These are phyloP conservation scores for Hylomyscus alleni DNA, from an alignment of 2,797 vertebrate genomes.

Conservation along the genomic window DNA sequence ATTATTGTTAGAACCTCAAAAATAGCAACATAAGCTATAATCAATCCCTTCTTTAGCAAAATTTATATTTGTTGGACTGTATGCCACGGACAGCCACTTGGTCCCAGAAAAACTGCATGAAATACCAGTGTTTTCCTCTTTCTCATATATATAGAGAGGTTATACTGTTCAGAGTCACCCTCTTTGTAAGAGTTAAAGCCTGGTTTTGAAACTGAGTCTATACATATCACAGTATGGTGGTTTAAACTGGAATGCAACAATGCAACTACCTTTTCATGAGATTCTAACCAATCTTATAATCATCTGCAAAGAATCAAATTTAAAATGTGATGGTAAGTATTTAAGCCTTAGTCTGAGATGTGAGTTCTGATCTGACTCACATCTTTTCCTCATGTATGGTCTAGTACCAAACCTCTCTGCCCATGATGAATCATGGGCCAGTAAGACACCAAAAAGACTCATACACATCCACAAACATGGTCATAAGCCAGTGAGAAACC, in stretches of 20 bases:
- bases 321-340: not conserved
- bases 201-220: not conserved
- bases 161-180: not conserved
- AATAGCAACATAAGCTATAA: not conserved
- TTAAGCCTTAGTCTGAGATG: not conserved
- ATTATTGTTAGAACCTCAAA: conserved; percentile 38
- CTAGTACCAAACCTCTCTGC: not conserved
- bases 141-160: not conserved
- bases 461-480: not conserved
- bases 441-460: not conserved
- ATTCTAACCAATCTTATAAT: not conserved
- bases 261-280: not conserved
- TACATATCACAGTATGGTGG: not conserved
- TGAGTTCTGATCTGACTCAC: not conserved
- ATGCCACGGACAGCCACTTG: not conserved
- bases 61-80: not conserved
- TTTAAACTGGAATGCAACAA: not conserved
- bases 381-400: too few species aligned
- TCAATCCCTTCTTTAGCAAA: not conserved
- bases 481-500: not conserved
- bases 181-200: not conserved
- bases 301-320: not conserved
- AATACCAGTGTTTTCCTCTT: not conserved
- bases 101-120: not conserved
- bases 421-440: not conserved